These are phyloP conservation scores for Diacarnus erythraeanus DNA, from an alignment of 37 sponge, comb jelly and placozoan genomes.

Conservation along the genomic window DNA sequence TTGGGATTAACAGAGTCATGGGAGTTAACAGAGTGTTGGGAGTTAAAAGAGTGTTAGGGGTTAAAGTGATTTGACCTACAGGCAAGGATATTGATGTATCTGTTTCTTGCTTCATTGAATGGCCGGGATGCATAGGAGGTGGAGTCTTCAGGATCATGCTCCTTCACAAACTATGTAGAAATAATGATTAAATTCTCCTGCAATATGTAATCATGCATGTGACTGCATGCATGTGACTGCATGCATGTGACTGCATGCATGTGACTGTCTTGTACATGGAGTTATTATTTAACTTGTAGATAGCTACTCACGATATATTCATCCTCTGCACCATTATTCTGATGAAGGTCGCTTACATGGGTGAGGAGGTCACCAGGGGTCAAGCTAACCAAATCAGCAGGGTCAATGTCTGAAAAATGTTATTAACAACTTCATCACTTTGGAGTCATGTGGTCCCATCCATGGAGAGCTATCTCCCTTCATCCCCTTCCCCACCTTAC, in stretches of 20 bases:
- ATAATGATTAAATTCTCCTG: no score
- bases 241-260: no score
- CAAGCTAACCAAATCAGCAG: not conserved
- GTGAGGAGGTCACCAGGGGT: not conserved
- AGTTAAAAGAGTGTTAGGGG: not conserved
- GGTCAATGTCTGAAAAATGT: conserved; percentile 2
- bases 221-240: not conserved
- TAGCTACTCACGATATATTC: conserved; percentile 37
- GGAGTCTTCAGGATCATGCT: conserved; percentile 39
- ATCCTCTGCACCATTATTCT: conserved; percentile 12
- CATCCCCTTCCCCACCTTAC: no score
- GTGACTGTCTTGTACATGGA: not conserved
- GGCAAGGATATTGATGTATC: conserved; percentile 78
- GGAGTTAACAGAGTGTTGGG: no score
- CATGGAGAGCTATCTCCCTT: no score
- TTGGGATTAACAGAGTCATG: no score
- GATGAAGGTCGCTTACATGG: conserved; percentile 4
- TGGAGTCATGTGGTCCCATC: no score
- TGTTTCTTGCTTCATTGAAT: conserved; percentile 64
- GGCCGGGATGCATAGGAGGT: conserved; percentile 15
- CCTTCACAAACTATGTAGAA: conserved; percentile 21
- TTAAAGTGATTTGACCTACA: conserved; percentile 44
- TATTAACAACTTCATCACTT: no score
- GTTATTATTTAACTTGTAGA: no score
- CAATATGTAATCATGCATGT: not conserved